Evolutionary conservation across 2,888 invertebrate genomes (phyloP).

Genomic region (Gortyna flavago): DNA sequence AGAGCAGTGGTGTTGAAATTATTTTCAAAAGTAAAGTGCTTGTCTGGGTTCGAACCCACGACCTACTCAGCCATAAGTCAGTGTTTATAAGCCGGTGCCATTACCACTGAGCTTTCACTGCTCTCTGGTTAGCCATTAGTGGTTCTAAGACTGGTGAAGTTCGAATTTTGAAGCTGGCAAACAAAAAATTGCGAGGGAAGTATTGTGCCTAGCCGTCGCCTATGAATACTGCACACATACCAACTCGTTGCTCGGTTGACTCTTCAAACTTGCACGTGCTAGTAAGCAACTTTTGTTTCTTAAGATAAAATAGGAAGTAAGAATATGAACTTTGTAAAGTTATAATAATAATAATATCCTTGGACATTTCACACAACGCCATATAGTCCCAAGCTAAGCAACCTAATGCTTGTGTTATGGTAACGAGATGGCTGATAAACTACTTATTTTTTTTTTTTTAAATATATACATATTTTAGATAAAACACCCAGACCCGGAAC

Average conservation of each 20-base stretch:
- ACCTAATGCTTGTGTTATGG: too few relatives aligned
- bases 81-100: not conserved
- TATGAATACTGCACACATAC: constrained; percentile 51
- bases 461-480: too few relatives aligned
- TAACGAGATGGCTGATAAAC: too few relatives aligned
- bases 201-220: constrained; percentile 15
- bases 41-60: not conserved
- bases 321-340: constrained; percentile 14
- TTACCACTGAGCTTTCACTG: not conserved
- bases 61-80: not conserved
- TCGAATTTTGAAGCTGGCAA: constrained; percentile 18
- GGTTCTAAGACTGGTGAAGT: not conserved
- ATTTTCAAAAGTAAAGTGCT: not conserved
- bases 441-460: too few relatives aligned
- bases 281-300: constrained; percentile 50
- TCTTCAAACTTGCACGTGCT: constrained; percentile 44
- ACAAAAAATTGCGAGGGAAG: constrained; percentile 19
- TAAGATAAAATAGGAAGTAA: constrained; percentile 10
- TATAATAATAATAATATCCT: too few relatives aligned
- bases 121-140: constrained; percentile 1
- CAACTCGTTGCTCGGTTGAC: constrained; percentile 43
- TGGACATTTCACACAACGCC: too few relatives aligned
- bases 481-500: too few relatives aligned
- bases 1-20: not conserved
- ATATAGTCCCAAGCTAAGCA: too few relatives aligned